Percentiles rank a stretch among this genome's conserved stretches.
Conservation (phyloP, 2,888 invertebrate genomes). For the Patella depressa region DNA sequence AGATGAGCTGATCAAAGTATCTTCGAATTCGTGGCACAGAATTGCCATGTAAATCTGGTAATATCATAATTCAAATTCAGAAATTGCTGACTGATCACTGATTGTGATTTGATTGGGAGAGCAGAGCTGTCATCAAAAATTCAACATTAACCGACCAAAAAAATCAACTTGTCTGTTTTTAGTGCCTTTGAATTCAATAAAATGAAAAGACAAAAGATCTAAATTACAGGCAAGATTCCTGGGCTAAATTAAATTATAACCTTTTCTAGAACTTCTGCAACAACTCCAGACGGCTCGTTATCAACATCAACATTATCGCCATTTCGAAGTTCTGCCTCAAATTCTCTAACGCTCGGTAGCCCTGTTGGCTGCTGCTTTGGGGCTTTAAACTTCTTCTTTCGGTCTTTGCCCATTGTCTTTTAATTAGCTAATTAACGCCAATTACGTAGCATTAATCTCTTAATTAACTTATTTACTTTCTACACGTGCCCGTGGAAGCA, state of each 20-base stretch:
- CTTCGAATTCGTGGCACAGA: too few species aligned
- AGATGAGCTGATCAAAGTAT: too few species aligned
- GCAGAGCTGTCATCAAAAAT: too few species aligned
- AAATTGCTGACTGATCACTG: too few species aligned
- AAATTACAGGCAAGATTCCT: neutral
- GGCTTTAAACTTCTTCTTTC: conserved; percentile 53
- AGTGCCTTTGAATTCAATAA: neutral
- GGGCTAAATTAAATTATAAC: conserved; percentile 3
- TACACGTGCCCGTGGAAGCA: neutral
- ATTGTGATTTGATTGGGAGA: too few species aligned
- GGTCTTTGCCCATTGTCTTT: conserved; percentile 55
- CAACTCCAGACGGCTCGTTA: conserved; percentile 11
- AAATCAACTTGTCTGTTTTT: neutral
- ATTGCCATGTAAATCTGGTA: too few species aligned
- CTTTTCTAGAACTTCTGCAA: conserved; percentile 25
- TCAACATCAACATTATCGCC: conserved; percentile 21
- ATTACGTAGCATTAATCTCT: neutral
- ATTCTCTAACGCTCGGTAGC: conserved; percentile 48
- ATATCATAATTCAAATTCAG: too few species aligned
- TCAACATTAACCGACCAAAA: too few species aligned
- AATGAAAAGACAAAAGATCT: neutral
- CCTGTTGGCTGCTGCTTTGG: conserved; percentile 52
- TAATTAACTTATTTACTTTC: neutral
- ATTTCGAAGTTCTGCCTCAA: conserved; percentile 39
- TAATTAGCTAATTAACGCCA: neutral